phyloP scores from a whole-genome alignment of 2,113 vertebrate species.

The Dermatemys mawii region DNA sequence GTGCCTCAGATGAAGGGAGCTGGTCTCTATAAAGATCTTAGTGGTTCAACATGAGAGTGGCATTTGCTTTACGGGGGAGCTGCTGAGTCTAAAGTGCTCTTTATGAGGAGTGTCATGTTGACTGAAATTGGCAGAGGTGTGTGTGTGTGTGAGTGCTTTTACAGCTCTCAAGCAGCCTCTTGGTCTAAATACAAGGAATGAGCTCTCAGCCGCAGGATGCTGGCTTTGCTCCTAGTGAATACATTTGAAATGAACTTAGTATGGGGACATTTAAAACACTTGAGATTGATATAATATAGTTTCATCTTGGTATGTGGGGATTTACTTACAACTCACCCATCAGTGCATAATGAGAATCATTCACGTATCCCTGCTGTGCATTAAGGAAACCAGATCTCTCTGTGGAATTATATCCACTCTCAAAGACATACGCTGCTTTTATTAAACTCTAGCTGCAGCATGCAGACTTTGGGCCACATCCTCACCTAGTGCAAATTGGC shows the following conservation, averaged over 20 bases:
- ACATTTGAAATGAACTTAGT: not conserved
- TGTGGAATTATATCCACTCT: slow-evolving; percentile 22
- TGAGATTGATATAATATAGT: not conserved
- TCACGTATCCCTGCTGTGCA: not conserved
- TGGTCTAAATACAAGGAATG: not conserved
- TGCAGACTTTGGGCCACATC: not conserved
- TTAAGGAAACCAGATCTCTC: not conserved
- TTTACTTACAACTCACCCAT: too few relatives aligned
- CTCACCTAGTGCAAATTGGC: not conserved
- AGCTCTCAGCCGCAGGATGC: not conserved
- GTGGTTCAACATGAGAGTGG: too few relatives aligned
- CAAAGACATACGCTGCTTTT: not conserved
- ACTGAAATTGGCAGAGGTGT: too few relatives aligned
- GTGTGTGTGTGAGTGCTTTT: not conserved
- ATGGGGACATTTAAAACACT: not conserved
- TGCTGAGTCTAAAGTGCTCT: too few relatives aligned
- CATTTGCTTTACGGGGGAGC: too few relatives aligned
- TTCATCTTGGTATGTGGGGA: too few relatives aligned
- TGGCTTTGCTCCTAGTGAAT: not conserved
- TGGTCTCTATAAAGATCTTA: too few relatives aligned
- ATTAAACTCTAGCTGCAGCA: slow-evolving; percentile 13
- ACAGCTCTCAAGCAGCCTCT: not conserved
- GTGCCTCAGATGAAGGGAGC: too few relatives aligned
- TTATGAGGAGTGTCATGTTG: too few relatives aligned
- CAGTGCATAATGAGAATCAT: too few relatives aligned